A percentile compares a stretch with the other conserved stretches of the same genome.
Evolutionary conservation across 2,797 vertebrate species (phyloP).

Genomic region (Melanotaenia pygmaea): DNA sequence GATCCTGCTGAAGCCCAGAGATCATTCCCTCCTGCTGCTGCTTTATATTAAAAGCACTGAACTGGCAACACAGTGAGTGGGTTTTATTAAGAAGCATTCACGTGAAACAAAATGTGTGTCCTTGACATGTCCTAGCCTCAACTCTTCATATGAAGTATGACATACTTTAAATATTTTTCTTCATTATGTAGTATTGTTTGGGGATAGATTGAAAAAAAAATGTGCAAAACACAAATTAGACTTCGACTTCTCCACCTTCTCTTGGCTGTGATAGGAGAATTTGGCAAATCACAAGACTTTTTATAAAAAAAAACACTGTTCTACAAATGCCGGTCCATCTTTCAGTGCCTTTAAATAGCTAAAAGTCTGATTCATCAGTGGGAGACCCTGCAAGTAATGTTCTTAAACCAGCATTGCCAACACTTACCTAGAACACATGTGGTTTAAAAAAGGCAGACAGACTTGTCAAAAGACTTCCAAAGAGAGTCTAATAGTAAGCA

Average conservation of each 20-base stretch:
- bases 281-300: background rate
- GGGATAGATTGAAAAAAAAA: background rate
- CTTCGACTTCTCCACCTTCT: background rate
- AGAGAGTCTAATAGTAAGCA: background rate
- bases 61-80: background rate
- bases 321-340: background rate
- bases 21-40: background rate
- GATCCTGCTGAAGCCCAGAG: background rate
- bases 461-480: background rate
- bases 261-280: background rate
- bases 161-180: background rate
- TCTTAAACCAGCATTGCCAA: background rate
- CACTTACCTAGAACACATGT: background rate
- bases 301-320: background rate
- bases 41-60: conserved; percentile 4
- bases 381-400: background rate
- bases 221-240: background rate
- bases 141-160: background rate
- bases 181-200: no score
- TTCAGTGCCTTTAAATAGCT: background rate
- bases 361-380: background rate
- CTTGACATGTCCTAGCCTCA: background rate
- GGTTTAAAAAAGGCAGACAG: background rate
- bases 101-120: background rate
- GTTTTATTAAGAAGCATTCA: conserved; percentile 2